Percentiles rank a stretch among this genome's conserved stretches.
phyloP scores from a whole-genome alignment of 2,113 vertebrate species.

The Brevimyrus niger region DNA sequence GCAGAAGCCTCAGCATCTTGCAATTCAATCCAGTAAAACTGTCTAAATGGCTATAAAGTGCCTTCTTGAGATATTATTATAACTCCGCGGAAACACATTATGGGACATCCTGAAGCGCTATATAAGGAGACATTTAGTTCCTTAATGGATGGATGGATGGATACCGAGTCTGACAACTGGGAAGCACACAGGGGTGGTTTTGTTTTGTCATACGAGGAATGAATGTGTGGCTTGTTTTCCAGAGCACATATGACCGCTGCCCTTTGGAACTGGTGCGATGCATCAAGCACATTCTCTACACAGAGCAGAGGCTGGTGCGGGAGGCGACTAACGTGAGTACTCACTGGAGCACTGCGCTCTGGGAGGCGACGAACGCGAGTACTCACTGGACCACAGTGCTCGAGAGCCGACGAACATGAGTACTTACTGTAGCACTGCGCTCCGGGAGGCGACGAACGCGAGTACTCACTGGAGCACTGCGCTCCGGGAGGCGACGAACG shows the following conservation, averaged over 20 bases:
- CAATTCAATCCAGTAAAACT: neutral
- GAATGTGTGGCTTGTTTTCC: conserved; percentile 39
- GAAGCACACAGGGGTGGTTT: neutral
- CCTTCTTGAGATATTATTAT: neutral
- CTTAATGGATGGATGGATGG: too few relatives aligned
- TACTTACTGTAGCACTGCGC: neutral
- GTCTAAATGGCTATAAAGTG: neutral
- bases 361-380: conserved; percentile 69
- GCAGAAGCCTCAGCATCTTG: neutral
- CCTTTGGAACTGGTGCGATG: conserved; percentile 89
- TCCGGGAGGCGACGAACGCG: conserved; percentile 80
- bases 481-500: conserved; percentile 75
- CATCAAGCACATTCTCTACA: conserved; percentile 90
- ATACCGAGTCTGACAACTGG: neutral
- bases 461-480: conserved; percentile 40
- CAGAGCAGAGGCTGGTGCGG: conserved; percentile 83
- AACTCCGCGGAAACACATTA: neutral
- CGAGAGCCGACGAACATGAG: conserved; percentile 86
- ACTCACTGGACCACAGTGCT: neutral
- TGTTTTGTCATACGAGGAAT: neutral
- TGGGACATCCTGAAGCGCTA: neutral
- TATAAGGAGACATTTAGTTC: neutral
- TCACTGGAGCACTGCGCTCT: neutral
- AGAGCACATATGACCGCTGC: conserved; percentile 87
- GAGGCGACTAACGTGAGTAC: conserved; percentile 82